A percentile compares a stretch with the other conserved stretches of the same genome.
Evolutionary conservation across 2,113 vertebrate genomes (phyloP).

Genomic region (Passer domesticus): DNA sequence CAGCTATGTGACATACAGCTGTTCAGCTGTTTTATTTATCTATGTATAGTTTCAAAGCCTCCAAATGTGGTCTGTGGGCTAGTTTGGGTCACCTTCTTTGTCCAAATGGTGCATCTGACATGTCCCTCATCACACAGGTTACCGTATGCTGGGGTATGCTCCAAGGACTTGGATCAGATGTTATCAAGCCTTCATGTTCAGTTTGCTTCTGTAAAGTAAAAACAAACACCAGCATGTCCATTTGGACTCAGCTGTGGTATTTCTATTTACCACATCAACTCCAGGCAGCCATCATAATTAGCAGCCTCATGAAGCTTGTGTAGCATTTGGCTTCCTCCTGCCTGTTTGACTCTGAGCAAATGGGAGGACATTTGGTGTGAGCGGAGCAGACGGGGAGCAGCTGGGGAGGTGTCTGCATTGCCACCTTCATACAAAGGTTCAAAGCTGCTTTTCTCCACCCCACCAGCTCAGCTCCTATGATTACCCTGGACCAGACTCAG

Average conservation of each 20-base stretch:
- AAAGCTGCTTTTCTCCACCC: background rate
- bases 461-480: background rate
- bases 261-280: conserved; percentile 54
- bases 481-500: background rate
- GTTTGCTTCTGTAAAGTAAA: conserved; percentile 46
- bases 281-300: conserved; percentile 54
- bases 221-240: conserved; percentile 27
- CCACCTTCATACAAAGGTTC: conserved; percentile 36
- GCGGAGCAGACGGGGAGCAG: conserved; percentile 48
- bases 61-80: background rate
- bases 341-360: conserved; percentile 71
- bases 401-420: conserved; percentile 25
- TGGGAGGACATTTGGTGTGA: conserved; percentile 37
- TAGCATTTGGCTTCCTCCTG: conserved; percentile 71
- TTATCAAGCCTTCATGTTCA: background rate
- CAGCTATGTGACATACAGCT: background rate
- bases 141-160: background rate
- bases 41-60: background rate
- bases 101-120: conserved; percentile 19
- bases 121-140: background rate
- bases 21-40: background rate
- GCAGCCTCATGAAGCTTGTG: conserved; percentile 51
- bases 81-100: background rate
- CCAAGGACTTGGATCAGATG: background rate
- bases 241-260: conserved; percentile 54